Evolutionary conservation across 2,888 invertebrate species (phyloP).

Genomic region (Trichopoda pennipes): DNA sequence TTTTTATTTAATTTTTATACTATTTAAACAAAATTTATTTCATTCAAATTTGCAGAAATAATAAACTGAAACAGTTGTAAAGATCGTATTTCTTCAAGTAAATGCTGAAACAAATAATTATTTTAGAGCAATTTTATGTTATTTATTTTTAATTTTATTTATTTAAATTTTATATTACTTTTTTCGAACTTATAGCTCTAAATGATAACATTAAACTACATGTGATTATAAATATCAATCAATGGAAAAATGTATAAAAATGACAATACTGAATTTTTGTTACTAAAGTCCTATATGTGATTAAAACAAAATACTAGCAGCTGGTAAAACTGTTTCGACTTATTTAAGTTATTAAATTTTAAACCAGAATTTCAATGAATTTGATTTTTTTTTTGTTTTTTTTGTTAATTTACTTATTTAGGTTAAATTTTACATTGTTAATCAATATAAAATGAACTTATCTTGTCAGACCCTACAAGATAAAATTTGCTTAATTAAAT

Average conservation of each 20-base stretch:
- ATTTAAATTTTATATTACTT: slow-evolving; percentile 41
- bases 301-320: not conserved
- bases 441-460: too few relatives aligned
- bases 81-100: too few relatives aligned
- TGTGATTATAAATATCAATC: slow-evolving; percentile 3
- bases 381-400: not conserved
- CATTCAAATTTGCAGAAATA: too few relatives aligned
- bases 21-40: too few relatives aligned
- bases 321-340: not conserved
- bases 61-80: too few relatives aligned
- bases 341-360: not conserved
- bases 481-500: not conserved
- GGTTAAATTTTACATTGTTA: too few relatives aligned
- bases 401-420: too few relatives aligned
- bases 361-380: not conserved
- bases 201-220: slow-evolving; percentile 42
- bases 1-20: too few relatives aligned
- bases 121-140: slow-evolving; percentile 8
- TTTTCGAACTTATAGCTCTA: slow-evolving; percentile 43
- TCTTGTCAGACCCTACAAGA: too few relatives aligned
- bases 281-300: slow-evolving; percentile 7
- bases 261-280: slow-evolving; percentile 53
- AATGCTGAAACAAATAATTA: not conserved
- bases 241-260: slow-evolving; percentile 33
- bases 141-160: slow-evolving; percentile 29